Evolutionary conservation across 2,888 invertebrate genomes (phyloP).

Genomic region (Galeopsomyia nigrocyanea): DNA sequence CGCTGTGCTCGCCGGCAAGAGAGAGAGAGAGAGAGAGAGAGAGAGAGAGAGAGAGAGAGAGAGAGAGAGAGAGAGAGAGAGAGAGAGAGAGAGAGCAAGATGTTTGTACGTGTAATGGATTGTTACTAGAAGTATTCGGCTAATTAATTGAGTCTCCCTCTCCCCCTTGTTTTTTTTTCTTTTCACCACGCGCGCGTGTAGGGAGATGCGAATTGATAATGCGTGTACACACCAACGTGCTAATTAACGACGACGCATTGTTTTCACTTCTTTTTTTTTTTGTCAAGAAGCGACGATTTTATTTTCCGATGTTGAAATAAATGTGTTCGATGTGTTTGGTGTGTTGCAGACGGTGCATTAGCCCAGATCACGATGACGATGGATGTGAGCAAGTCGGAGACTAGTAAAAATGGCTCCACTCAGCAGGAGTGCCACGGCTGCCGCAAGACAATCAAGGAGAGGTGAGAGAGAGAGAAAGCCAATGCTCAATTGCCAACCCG

Average conservation of each 20-base stretch:
- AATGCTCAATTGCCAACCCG: background rate
- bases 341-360: conserved; percentile 47
- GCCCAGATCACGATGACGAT: conserved; percentile 81
- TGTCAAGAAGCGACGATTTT: too few relatives aligned
- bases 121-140: conserved; percentile 69
- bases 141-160: conserved; percentile 66
- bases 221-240: too few relatives aligned
- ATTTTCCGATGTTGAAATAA: too few relatives aligned
- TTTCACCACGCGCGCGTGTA: conserved; percentile 10
- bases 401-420: conserved; percentile 70
- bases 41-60: too few relatives aligned
- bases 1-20: too few relatives aligned
- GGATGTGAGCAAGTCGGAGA: conserved; percentile 87
- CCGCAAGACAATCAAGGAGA: conserved; percentile 92
- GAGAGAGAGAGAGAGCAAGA: conserved; percentile 43
- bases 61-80: too few relatives aligned
- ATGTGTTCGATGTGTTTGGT: background rate
- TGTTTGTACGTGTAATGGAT: conserved; percentile 69
- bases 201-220: too few relatives aligned
- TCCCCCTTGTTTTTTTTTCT: conserved; percentile 27
- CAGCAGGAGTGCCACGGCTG: conserved; percentile 93
- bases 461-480: conserved; percentile 58
- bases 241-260: background rate
- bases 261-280: conserved; percentile 4
- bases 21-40: too few relatives aligned